phyloP scores from a whole-genome alignment of 2,888 invertebrate species.

The Ormyrus rosae region DNA sequence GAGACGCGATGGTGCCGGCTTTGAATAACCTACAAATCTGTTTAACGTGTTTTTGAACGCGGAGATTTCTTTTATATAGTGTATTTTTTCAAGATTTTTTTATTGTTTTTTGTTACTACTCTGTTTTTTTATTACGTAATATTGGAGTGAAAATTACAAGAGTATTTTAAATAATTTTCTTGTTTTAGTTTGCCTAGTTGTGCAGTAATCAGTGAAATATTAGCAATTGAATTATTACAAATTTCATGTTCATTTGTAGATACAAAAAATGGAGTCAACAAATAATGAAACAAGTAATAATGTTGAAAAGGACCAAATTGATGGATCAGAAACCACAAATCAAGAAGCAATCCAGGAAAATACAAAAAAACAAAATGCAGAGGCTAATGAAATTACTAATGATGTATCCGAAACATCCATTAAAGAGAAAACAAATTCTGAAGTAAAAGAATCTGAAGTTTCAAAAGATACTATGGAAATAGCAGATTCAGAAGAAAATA shows the following conservation, averaged over 20 bases:
- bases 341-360: conserved; percentile 15
- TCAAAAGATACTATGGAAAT: conserved; percentile 39
- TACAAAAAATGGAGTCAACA: conserved; percentile 38
- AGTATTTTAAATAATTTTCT: too few relatives aligned
- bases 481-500: conserved; percentile 29
- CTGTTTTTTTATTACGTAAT: too few relatives aligned
- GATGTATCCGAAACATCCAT: conserved; percentile 1
- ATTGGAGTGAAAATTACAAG: not conserved
- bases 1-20: conserved; percentile 34
- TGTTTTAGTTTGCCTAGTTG: too few relatives aligned
- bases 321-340: conserved; percentile 2
- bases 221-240: not conserved
- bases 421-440: not conserved
- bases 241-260: not conserved
- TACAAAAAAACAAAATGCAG: not conserved
- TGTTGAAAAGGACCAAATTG: conserved; percentile 4
- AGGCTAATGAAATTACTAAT: conserved; percentile 16
- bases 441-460: not conserved
- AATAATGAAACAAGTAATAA: conserved; percentile 23
- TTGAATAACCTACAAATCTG: conserved; percentile 35
- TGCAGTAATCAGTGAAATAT: not conserved
- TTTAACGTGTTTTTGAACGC: not conserved
- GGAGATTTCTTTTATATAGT: not conserved
- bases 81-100: not conserved
- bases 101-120: too few relatives aligned